A percentile compares a stretch with the other conserved stretches of the same genome.
These are phyloP conservation scores for Hypocryptadius cinnamomeus DNA, from an alignment of 2,113 vertebrate species.

Conservation along the genomic window DNA sequence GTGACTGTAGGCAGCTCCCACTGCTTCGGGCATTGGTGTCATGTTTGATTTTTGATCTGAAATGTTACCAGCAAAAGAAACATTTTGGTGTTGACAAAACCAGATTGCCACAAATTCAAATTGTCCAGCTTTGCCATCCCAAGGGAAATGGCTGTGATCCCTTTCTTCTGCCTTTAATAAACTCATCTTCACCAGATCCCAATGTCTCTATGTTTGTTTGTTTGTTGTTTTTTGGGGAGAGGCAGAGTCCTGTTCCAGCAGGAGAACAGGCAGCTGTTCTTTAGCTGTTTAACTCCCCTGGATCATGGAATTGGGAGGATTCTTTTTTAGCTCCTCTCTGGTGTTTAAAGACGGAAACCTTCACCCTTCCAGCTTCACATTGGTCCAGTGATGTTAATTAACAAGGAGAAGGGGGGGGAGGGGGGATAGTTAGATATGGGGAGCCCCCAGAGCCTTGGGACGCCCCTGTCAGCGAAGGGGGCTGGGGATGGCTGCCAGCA, in stretches of 20 bases:
- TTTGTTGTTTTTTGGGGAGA: background rate
- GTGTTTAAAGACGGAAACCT: background rate
- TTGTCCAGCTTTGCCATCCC: background rate
- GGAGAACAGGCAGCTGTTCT: background rate
- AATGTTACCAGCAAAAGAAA: background rate
- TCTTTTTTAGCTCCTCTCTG: background rate
- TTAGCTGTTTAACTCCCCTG: background rate
- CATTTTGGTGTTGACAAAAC: background rate
- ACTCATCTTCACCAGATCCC: background rate
- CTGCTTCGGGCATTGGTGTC: background rate
- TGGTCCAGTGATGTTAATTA: background rate
- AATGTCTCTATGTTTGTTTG: background rate
- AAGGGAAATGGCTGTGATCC: background rate
- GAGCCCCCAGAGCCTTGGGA: background rate
- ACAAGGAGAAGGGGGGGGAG: fast-evolving
- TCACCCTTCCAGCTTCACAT: background rate
- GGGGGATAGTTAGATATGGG: background rate
- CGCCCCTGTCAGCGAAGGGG: fast-evolving
- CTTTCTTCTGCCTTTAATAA: background rate
- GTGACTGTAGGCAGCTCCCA: background rate
- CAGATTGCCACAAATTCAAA: background rate
- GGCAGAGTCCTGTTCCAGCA: background rate
- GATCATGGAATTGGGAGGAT: background rate
- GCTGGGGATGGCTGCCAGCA: background rate
- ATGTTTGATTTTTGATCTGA: background rate